Percentiles rank a stretch among this genome's conserved stretches.
These are phyloP conservation scores for Takifugu ocellatus DNA, from an alignment of 2,797 vertebrate genomes.

Conservation along the genomic window DNA sequence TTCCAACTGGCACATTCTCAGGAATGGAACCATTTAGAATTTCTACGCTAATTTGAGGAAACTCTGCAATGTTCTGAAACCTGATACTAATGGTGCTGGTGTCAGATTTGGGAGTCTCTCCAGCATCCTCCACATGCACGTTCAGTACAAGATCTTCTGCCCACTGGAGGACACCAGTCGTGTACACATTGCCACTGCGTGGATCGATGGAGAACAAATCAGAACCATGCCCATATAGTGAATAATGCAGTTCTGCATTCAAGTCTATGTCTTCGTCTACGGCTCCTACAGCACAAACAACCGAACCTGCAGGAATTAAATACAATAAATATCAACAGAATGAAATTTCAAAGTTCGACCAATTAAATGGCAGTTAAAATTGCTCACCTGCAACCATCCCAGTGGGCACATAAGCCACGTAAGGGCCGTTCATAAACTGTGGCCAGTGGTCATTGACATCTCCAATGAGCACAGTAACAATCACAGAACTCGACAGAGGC, in stretches of 20 bases:
- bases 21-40: constrained; percentile 44
- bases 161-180: constrained; percentile 31
- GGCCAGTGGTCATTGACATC: constrained; percentile 78
- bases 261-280: constrained; percentile 70
- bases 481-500: constrained; percentile 68
- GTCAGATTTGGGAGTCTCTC: constrained; percentile 66
- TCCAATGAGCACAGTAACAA: constrained; percentile 65
- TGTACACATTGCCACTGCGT: constrained; percentile 63
- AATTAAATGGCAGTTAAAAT: constrained; percentile 5
- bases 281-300: constrained; percentile 72
- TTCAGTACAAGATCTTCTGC: constrained; percentile 60
- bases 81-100: constrained; percentile 70
- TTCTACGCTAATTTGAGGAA: constrained; percentile 66
- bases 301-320: constrained; percentile 59
- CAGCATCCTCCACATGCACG: constrained; percentile 70
- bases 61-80: constrained; percentile 69
- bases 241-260: constrained; percentile 74
- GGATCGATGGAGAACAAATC: constrained; percentile 67
- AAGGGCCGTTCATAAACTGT: constrained; percentile 73
- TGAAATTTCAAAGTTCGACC: neutral
- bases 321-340: constrained; percentile 5
- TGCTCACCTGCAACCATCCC: constrained; percentile 61
- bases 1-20: constrained; percentile 66
- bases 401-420: constrained; percentile 71
- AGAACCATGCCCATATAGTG: constrained; percentile 64